phyloP scores from a whole-genome alignment of 1,140 invertebrate species.

The Drosophila insularis region DNA sequence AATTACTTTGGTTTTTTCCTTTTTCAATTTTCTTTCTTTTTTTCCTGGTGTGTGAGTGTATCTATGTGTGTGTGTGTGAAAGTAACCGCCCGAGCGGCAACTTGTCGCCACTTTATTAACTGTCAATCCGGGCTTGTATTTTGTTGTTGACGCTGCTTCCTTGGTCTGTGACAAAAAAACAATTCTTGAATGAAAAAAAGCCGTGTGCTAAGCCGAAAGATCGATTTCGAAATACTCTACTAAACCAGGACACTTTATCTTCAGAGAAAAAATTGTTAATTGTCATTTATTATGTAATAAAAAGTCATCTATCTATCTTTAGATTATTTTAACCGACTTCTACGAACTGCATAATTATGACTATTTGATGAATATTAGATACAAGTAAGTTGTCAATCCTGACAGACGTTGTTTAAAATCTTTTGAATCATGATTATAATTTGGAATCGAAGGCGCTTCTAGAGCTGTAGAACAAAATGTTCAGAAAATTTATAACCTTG shows the following conservation, averaged over 20 bases:
- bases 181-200: not conserved
- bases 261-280: not conserved
- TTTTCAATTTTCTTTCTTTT: not conserved
- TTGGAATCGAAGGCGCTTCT: too few relatives aligned
- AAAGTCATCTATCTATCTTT: not conserved
- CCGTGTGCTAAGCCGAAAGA: not conserved
- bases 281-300: too few relatives aligned
- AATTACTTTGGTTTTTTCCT: conserved; percentile 8
- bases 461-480: too few relatives aligned
- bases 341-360: too few relatives aligned
- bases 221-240: not conserved
- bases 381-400: too few relatives aligned
- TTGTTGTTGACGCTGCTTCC: conserved; percentile 13
- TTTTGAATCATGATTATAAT: too few relatives aligned
- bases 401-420: too few relatives aligned
- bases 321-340: too few relatives aligned
- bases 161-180: not conserved
- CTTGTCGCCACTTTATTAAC: conserved; percentile 77
- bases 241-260: not conserved
- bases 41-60: not conserved
- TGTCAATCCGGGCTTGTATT: conserved; percentile 67
- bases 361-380: too few relatives aligned
- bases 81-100: conserved; percentile 55
- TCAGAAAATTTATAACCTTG: too few relatives aligned
- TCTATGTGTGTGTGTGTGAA: not conserved